Conservation (phyloP, 1,140 invertebrate species). For the Armadillidium nasatum region DNA sequence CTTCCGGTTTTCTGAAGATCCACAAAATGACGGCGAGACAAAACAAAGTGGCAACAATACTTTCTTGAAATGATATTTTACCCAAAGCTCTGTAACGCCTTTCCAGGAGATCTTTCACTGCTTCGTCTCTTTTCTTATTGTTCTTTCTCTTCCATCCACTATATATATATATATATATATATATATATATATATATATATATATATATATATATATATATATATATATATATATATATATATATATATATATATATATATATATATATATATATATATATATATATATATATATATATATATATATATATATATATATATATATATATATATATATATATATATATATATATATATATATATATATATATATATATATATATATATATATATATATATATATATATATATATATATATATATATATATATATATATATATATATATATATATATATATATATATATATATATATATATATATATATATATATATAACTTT, state of each 20-base stretch:
- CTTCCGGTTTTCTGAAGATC: too few relatives aligned
- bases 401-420: too few relatives aligned
- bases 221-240: conserved; percentile 16
- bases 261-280: conserved; percentile 1
- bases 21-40: background rate
- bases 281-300: conserved; percentile 20
- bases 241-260: conserved; percentile 25
- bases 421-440: too few relatives aligned
- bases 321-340: conserved; percentile 25
- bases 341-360: conserved; percentile 5
- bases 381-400: too few relatives aligned
- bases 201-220: conserved; percentile 24
- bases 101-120: conserved; percentile 15
- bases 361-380: background rate
- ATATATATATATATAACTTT: too few relatives aligned
- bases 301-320: conserved; percentile 19
- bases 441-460: too few relatives aligned
- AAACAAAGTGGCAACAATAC: conserved; percentile 16
- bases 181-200: conserved; percentile 17
- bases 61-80: conserved; percentile 22
- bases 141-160: background rate
- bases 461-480: too few relatives aligned
- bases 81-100: conserved; percentile 17
- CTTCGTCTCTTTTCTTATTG: background rate
- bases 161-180: conserved; percentile 8